Base-by-base conservation (phyloP, 2,797 vertebrate species). In the Fundulus diaphanus region DNA sequence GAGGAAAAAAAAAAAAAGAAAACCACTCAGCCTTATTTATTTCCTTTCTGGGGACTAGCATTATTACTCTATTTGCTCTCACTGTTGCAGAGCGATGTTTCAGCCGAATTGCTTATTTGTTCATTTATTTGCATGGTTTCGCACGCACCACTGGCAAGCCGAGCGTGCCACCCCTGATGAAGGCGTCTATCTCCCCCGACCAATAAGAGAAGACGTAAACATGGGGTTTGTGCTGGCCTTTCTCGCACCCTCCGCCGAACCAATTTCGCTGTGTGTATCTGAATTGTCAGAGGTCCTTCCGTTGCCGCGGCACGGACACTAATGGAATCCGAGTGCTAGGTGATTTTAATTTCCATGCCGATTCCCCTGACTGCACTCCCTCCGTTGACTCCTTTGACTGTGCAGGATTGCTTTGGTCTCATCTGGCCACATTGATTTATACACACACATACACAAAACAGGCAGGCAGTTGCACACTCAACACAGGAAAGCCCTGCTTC, bases 271-370 rank as follows among this genome's bases (percentile, higher is more conserved):
- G 86, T 91, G 92, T 93, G 92, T 93, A 92, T 94, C 92, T 91
- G 92, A 95, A 94, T 94, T 94, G 94, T 95, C 94, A 94, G 93
- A 95, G 94, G 94, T 94, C 92, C 91, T 93, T 94, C 94, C 92
- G 89, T 91, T 87, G 86, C 90, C 48, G 81, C 85, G 68, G 90
- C 90, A 87, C 67, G 90, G 89, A 92, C 90, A 90, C 93, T 95
- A 95, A 96, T 95, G 93, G 93, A 95, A 95, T 94, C 94, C 86
- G 93, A 92, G 93, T 82, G 91, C 92, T 90, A 93, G 94, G 94
- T 94, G 94, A 94, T 95, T 95, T 95, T 95, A 95, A 95, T 96
- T 95, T 95, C 94, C 94, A 94, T 92, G 91, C 89, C 90, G 94
- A 95, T 94, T 95, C 95, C 94, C 95, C 93, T 90, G 92, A 94